phyloP scores from a whole-genome alignment of 2,888 invertebrate species.

The Paralinhomoeus sp. region DNA sequence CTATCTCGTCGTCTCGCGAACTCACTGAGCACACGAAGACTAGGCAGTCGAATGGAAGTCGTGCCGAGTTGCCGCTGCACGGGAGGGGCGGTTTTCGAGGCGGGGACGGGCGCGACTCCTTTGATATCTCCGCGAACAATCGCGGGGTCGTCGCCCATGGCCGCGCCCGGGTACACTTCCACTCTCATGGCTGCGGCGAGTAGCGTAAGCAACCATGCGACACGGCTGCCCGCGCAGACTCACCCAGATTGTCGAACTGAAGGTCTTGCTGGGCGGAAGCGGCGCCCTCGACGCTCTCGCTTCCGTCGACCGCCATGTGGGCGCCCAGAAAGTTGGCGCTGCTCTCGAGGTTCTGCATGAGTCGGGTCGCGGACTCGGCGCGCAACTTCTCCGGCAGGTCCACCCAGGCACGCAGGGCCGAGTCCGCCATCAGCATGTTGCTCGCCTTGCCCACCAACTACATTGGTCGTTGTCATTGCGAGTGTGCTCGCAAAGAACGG shows the following conservation, averaged over 20 bases:
- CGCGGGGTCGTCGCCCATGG: background rate
- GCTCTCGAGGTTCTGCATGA: slow-evolving; percentile 16
- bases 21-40: no score
- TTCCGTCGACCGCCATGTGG: slow-evolving; percentile 4
- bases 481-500: no score
- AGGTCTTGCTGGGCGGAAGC: no score
- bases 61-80: no score
- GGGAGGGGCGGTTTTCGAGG: no score
- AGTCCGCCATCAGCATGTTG: background rate
- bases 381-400: background rate
- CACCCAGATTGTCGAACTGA: background rate
- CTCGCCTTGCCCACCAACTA: background rate
- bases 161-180: background rate
- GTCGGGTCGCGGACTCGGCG: slow-evolving; percentile 3
- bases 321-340: slow-evolving; percentile 11
- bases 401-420: background rate
- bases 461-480: background rate
- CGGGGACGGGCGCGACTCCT: no score
- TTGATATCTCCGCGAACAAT: no score
- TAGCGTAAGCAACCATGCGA: no score
- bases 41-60: no score
- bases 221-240: no score
- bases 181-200: background rate
- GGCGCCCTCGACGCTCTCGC: no score
- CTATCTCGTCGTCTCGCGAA: background rate